Evolutionary conservation across 2,888 invertebrate genomes (phyloP), one percentile per base, ranked within the genome.

Genomic region (Epinotia bilunana): DNA sequence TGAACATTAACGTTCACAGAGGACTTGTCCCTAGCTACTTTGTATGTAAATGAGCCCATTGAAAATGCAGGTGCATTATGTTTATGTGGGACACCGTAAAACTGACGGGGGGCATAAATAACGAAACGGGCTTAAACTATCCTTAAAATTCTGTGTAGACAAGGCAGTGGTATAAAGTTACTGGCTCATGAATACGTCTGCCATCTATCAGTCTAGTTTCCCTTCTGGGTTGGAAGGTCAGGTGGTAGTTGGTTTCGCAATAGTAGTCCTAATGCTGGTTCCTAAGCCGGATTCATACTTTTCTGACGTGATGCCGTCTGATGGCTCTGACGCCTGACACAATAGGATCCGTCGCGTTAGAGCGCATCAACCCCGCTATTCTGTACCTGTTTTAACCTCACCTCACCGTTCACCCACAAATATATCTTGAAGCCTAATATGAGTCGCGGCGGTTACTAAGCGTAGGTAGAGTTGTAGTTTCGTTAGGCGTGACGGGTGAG

Each of bases 11-110:
- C 86, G 87, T 87, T 83, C 77, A 83, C 83, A 90, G 88, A 82
- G 79, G 81, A 84, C 85, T 85, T 83, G 80, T 83, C 81, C 83
- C 88, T 89, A 83, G 77, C 80, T 84, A 90, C 92, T 92, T 92
- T 93, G 93, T 92, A 91, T 93, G 92, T 77, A 85, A 93, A 93
- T 49, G 76, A 79, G 78, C 80, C 84, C 84, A 39, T 91, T 89
- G 58, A 79, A 84, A 87, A 89, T 88, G 87, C 89, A 89, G 83
- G 82, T 87, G 87, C 81, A 79, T 82, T 79, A 72, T 83, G 83
- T 84, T 85, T 82, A 81, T 82, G 82, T 83, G 72, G 79, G 67
- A 76, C 76, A 33, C 64, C 53, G 69, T 33, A 39, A 72, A 62
- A 55, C 55, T 63, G 69, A 74, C 69, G 60, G 63, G 28, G 55